Evolutionary conservation across 2,113 vertebrate species (phyloP), one percentile per base, ranked within the genome.

Genomic region (Fregata magnificens): DNA sequence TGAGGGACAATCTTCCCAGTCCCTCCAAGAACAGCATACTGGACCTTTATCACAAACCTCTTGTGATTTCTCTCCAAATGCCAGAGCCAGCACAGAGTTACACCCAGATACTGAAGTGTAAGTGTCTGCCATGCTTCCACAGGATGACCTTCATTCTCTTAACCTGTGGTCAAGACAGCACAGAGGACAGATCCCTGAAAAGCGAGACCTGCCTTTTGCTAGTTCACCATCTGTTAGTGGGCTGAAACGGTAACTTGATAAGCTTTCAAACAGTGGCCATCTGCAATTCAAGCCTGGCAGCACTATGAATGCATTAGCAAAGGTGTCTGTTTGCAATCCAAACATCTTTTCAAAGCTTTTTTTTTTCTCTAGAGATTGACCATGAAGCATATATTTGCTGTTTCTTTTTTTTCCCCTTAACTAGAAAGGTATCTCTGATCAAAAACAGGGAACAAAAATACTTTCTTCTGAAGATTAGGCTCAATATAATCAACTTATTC

Each of bases 151-250:
- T 66, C 53, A 66, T 67, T 32, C 29, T 81, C 62, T 49, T 82
- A 52, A 21, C 44, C 36, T 29, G 29, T 31, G 55, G 34, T 45
- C 38, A 38, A 32, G 42, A 32, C 71, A 90, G 24, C n/a, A 70
- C 7, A 17, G 59, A 73, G 69, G 24, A 49, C 52, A 78, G 52
- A 80, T 45, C 44, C 49, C 62, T 90, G 96, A 52, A 96, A 97
- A 94, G 25, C 1, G 32, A 97, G 63, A 82, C 59, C 63, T 44
- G 66, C n/a, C 32, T 58, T 72, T 44, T 67, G 47, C 70, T 69
- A n/a, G 28, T 93, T 36, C 28, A 36, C 96, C 96, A 92, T 93
- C 97, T 98, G 97, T 5, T 77, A 28, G 6, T 18, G 38, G 78
- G 52, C 59, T 42, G 55, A 86, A 61, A 42, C 8, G 9, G 95